These are phyloP conservation scores for Crocallis elinguaria DNA, from an alignment of 2,888 invertebrate species.

Conservation along the genomic window DNA sequence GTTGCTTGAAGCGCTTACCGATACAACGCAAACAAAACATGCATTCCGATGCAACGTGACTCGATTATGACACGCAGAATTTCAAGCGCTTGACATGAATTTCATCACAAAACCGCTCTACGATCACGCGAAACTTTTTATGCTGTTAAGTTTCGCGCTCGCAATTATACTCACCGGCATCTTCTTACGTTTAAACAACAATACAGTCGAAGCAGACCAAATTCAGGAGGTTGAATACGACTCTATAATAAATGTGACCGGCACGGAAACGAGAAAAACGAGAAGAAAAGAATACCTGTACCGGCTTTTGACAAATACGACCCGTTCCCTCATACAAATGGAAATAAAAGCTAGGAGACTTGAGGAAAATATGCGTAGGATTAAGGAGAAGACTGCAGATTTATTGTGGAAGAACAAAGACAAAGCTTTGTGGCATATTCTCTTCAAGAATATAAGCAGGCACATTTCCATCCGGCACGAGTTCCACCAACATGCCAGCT, in stretches of 20 bases:
- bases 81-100: slow-evolving; percentile 70
- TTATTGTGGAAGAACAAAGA: slow-evolving; percentile 84
- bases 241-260: slow-evolving; percentile 70
- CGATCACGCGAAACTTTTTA: slow-evolving; percentile 71
- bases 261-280: slow-evolving; percentile 65
- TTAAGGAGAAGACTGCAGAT: slow-evolving; percentile 83
- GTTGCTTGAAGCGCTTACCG: slow-evolving; percentile 61
- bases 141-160: slow-evolving; percentile 68
- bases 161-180: slow-evolving; percentile 66
- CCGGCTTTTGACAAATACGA: slow-evolving; percentile 83
- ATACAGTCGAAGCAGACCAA: slow-evolving; percentile 46
- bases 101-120: slow-evolving; percentile 69
- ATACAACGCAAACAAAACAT: slow-evolving; percentile 54
- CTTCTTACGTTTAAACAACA: slow-evolving; percentile 52
- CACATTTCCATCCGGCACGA: slow-evolving; percentile 81
- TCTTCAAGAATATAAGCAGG: slow-evolving; percentile 82
- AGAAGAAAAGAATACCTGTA: slow-evolving; percentile 82
- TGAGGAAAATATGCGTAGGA: slow-evolving; percentile 84
- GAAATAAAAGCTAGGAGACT: slow-evolving; percentile 84
- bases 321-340: slow-evolving; percentile 84
- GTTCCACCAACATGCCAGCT: slow-evolving; percentile 79
- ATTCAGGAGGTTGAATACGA: slow-evolving; percentile 61
- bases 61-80: slow-evolving; percentile 45
- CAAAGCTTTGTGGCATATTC: slow-evolving; percentile 82
- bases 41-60: slow-evolving; percentile 57